phyloP scores from a whole-genome alignment of 1,140 invertebrate genomes.

The Cotesia typhae region DNA sequence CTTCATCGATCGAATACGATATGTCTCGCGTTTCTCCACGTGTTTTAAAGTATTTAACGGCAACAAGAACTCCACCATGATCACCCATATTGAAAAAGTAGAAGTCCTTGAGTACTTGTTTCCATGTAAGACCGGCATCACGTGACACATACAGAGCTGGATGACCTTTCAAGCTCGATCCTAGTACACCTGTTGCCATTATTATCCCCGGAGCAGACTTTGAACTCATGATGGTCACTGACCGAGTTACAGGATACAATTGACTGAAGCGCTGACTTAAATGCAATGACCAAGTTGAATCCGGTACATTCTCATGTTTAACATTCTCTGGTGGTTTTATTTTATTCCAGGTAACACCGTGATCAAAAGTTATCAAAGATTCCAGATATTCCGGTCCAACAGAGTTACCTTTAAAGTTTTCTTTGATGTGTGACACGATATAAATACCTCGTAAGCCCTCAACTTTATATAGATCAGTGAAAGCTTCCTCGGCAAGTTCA shows the following conservation, averaged over 20 bases:
- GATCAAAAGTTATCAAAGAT: constrained; percentile 88
- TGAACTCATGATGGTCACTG: constrained; percentile 84
- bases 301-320: constrained; percentile 70
- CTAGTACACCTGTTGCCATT: constrained; percentile 85
- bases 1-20: constrained; percentile 87
- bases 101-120: constrained; percentile 81
- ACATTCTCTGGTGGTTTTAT: constrained; percentile 76
- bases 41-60: constrained; percentile 81
- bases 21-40: constrained; percentile 79
- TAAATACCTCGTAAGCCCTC: constrained; percentile 88
- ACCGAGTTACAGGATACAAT: constrained; percentile 80
- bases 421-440: constrained; percentile 83
- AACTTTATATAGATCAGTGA: constrained; percentile 90
- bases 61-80: constrained; percentile 87
- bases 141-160: constrained; percentile 83
- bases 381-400: constrained; percentile 78
- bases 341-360: constrained; percentile 82
- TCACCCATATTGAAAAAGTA: constrained; percentile 92
- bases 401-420: constrained; percentile 61
- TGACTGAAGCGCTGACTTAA: constrained; percentile 85
- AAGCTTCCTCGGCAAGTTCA: constrained; percentile 79
- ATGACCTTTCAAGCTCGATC: constrained; percentile 80
- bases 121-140: constrained; percentile 88
- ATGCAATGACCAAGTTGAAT: constrained; percentile 80
- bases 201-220: constrained; percentile 89